Conservation (phyloP, 1,140 invertebrate genomes). For the Polyergus mexicanus region DNA sequence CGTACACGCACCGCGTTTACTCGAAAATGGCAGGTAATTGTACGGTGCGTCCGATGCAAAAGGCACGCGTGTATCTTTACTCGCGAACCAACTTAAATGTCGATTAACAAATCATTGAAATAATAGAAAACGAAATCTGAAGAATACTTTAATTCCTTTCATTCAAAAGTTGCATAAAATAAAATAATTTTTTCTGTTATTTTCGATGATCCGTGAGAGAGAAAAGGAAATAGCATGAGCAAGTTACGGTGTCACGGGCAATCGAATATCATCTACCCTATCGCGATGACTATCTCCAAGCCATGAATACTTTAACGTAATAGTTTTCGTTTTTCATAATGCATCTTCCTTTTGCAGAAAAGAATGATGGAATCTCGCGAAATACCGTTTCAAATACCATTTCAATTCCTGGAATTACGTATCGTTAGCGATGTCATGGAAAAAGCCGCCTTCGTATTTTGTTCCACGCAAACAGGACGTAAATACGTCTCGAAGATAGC, state of each 20-base stretch:
- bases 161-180: not conserved
- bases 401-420: conserved; percentile 27
- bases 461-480: conserved; percentile 46
- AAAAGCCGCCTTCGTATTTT: conserved; percentile 22
- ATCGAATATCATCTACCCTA: not conserved
- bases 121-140: not conserved
- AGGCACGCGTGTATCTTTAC: not conserved
- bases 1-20: conserved; percentile 1
- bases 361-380: not conserved
- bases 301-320: not conserved
- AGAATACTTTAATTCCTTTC: too few species aligned
- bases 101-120: conserved; percentile 17
- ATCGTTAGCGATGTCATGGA: conserved; percentile 15
- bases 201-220: not conserved
- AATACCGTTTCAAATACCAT: not conserved
- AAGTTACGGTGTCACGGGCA: not conserved
- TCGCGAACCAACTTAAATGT: not conserved
- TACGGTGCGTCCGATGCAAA: conserved; percentile 13
- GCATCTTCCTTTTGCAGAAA: not conserved
- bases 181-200: not conserved
- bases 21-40: conserved; percentile 52
- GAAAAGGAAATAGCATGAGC: not conserved
- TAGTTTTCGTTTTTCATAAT: conserved; percentile 4
- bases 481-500: conserved; percentile 29
- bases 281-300: not conserved